phyloP scores from a whole-genome alignment of 2,797 vertebrate genomes.

The Tokudaia tokunoshimensis region DNA sequence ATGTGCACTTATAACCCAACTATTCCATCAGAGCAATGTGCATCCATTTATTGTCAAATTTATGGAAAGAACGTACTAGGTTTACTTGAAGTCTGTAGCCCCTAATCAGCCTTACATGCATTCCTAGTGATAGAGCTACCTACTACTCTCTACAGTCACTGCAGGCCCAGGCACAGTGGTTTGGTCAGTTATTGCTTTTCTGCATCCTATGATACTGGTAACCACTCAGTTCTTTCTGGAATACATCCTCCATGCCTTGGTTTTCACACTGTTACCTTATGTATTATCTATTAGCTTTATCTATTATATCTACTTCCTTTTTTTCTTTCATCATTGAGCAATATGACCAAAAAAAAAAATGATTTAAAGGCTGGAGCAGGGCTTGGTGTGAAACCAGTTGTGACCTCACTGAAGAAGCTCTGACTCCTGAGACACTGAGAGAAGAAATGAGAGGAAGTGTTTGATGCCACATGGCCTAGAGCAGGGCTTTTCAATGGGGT shows the following conservation, averaged over 20 bases:
- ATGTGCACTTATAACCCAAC: neutral
- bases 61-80: slow-evolving; percentile 46
- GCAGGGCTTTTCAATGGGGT: neutral
- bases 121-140: slow-evolving; percentile 7
- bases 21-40: neutral
- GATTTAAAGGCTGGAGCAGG: neutral
- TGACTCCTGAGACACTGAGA: neutral
- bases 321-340: neutral
- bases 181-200: neutral
- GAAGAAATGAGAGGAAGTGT: neutral
- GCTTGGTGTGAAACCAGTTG: neutral
- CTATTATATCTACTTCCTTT: neutral
- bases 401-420: neutral
- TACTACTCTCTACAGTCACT: neutral
- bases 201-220: neutral
- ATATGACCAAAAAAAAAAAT: neutral
- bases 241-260: neutral
- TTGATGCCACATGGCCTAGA: neutral
- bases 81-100: slow-evolving; percentile 17
- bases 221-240: neutral
- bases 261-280: neutral
- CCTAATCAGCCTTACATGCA: neutral
- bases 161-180: slow-evolving; percentile 50
- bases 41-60: neutral
- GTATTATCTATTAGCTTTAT: neutral